A percentile compares a stretch with the other conserved stretches of the same genome.
Evolutionary conservation across 2,797 vertebrate species (phyloP).

Genomic region (Spheniscus humboldti): DNA sequence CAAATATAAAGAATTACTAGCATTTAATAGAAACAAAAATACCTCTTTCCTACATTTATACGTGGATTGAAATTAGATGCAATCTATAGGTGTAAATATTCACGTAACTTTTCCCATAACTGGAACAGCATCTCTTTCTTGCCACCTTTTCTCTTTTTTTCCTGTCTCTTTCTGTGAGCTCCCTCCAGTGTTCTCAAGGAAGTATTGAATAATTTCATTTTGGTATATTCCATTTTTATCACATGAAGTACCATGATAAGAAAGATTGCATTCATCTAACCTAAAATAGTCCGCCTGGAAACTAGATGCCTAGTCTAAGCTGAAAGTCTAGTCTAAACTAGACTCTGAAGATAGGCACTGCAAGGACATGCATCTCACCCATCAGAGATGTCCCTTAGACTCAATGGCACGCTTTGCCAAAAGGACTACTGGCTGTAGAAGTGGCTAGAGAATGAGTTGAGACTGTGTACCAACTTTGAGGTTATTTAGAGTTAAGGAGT

Average conservation of each 20-base stretch:
- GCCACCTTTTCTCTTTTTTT: background rate
- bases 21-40: background rate
- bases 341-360: background rate
- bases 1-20: background rate
- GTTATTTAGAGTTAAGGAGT: background rate
- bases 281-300: background rate
- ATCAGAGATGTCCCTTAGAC: background rate
- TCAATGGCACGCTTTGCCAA: background rate
- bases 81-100: background rate
- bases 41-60: background rate
- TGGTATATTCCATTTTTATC: background rate
- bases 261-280: background rate
- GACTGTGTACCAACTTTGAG: background rate
- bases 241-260: background rate
- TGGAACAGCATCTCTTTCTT: background rate
- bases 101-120: background rate
- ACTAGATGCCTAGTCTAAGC: background rate
- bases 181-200: constrained; percentile 63
- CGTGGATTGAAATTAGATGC: background rate
- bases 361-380: background rate
- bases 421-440: background rate
- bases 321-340: background rate
- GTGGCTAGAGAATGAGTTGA: background rate
- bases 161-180: constrained; percentile 63
- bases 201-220: constrained; percentile 27